These are phyloP conservation scores for Thereva unica DNA, from an alignment of 2,888 invertebrate species.

Conservation along the genomic window DNA sequence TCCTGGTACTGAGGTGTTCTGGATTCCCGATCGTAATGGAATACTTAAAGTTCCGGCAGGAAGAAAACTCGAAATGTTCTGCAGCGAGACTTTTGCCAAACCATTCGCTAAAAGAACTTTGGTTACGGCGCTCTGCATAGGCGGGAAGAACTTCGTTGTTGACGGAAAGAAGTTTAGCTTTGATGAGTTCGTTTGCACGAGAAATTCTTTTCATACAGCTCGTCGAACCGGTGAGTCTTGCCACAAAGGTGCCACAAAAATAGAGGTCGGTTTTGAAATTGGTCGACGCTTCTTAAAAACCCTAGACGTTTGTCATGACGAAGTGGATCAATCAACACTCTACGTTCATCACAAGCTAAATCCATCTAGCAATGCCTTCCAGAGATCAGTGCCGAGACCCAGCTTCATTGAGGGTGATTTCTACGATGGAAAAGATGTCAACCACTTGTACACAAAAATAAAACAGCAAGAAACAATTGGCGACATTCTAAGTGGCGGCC, in stretches of 20 bases:
- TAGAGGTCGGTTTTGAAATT: slow-evolving; percentile 56
- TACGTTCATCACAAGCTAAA: slow-evolving; percentile 57
- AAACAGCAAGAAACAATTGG: slow-evolving; percentile 55
- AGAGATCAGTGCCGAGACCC: slow-evolving; percentile 55
- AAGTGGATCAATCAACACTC: slow-evolving; percentile 52
- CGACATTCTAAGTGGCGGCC: slow-evolving; percentile 51
- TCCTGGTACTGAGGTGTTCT: slow-evolving; percentile 51
- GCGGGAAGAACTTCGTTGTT: slow-evolving; percentile 46
- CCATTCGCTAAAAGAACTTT: slow-evolving; percentile 42
- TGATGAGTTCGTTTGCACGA: slow-evolving; percentile 50
- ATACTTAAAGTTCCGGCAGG: slow-evolving; percentile 48
- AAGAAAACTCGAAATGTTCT: slow-evolving; percentile 50
- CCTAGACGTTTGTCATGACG: slow-evolving; percentile 58
- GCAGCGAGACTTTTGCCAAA: slow-evolving; percentile 45
- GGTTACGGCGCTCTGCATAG: slow-evolving; percentile 49
- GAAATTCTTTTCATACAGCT: slow-evolving; percentile 49
- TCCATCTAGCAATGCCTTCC: slow-evolving; percentile 56
- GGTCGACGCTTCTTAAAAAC: slow-evolving; percentile 50
- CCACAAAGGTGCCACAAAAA: slow-evolving; percentile 47
- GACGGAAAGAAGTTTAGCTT: slow-evolving; percentile 47
- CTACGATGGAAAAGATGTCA: slow-evolving; percentile 52
- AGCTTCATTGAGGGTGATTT: slow-evolving; percentile 52
- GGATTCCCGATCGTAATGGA: slow-evolving; percentile 48
- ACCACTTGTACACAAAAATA: slow-evolving; percentile 51
- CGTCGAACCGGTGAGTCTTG: slow-evolving; percentile 49